phyloP scores from a whole-genome alignment of 2,888 invertebrate genomes.

The Orthosia incerta region DNA sequence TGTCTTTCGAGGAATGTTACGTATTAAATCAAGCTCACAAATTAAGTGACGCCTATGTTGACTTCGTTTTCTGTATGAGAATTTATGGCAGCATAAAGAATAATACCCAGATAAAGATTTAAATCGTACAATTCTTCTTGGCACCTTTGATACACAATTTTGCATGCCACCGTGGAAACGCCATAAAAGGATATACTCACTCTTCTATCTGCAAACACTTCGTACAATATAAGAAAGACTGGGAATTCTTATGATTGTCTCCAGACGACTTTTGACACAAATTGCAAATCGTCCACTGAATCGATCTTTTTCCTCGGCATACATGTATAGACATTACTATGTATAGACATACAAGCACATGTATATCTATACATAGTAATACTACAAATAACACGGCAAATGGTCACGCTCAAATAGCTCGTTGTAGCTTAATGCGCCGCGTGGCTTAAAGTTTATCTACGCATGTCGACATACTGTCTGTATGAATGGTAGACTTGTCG shows the following conservation, averaged over 20 bases:
- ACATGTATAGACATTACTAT: too few relatives aligned
- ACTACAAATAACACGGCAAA: conserved; percentile 45
- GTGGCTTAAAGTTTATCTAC: conserved; percentile 47
- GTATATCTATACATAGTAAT: neutral
- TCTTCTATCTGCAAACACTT: too few relatives aligned
- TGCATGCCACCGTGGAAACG: too few relatives aligned
- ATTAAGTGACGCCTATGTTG: neutral
- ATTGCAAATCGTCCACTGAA: neutral
- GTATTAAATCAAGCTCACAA: neutral
- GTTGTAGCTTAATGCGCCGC: conserved; percentile 57
- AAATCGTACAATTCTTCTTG: neutral
- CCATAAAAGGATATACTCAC: too few relatives aligned
- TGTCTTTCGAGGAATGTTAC: conserved; percentile 1
- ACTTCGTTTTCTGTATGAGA: too few relatives aligned
- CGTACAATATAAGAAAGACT: too few relatives aligned
- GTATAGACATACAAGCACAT: too few relatives aligned
- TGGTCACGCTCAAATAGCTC: conserved; percentile 65
- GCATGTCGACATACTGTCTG: conserved; percentile 19
- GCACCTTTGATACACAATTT: neutral
- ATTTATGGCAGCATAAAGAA: too few relatives aligned
- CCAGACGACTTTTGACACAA: neutral
- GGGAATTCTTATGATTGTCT: neutral
- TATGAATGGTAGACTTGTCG: too few relatives aligned
- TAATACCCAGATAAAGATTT: neutral
- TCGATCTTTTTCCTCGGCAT: neutral